Base-by-base conservation (phyloP, 2,113 vertebrate species). In the Orthonyx spaldingii region DNA sequence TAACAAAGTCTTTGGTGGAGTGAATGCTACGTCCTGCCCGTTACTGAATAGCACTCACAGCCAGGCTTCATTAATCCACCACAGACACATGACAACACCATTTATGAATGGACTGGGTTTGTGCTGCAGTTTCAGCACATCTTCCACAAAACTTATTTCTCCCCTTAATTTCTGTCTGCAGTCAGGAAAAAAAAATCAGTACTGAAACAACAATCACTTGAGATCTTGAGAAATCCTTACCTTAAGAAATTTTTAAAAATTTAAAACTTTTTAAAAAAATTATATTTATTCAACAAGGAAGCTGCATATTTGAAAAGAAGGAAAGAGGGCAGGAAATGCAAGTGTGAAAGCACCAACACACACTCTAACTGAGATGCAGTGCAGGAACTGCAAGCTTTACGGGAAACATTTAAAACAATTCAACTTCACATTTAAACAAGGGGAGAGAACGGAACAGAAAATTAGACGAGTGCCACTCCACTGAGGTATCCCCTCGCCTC, bases 371-470 rank as follows among this genome's bases (percentile, higher is more conserved):
- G 53, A 83, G 74, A 61, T 55, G 70, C 84, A 79, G 65, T 53
- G n/a, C 70, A 70, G 44, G 32, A 81, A 64, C 77, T 70, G 74
- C 81, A 50, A 56, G 49, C 37, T 80, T 81, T 86, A 86, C 37
- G 59, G 42, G 50, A 74, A 78, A 86, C 61, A 77, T 46, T 49
- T 61, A 83, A 76, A 96, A 84, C 83, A 71, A 47, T 56, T 89
- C 49, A 81, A 64, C 37, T 89, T 90, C 69, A 85, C 80, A 85
- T 87, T 94, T 71, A 95, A 94, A 95, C 71, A 64, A 92, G 82
- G 21, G 46, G 32, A 94, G 39, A 93, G 27, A 93, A 94, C 10
- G 23, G 14, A 95, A 94, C 86, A 92, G n/a, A 94, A 89, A 89
- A 68, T 89, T 9, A 88, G 77, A 95, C 76, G 84, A 87, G 37